Evolutionary conservation across 2,888 invertebrate species (phyloP).

Genomic region (Cantharis rufa): DNA sequence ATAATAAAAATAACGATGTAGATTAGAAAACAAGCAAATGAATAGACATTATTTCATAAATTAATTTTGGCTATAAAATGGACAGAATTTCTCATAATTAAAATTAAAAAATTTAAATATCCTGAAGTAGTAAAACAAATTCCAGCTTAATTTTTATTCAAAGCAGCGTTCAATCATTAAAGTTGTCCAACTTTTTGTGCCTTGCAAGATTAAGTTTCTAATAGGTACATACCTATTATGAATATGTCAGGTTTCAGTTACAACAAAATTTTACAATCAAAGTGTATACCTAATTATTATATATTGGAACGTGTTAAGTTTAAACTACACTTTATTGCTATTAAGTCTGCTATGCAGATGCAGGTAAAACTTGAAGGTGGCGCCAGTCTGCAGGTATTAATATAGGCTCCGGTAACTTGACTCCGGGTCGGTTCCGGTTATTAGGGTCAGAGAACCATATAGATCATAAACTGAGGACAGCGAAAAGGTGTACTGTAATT

Average conservation of each 20-base stretch:
- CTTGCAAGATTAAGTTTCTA: not conserved
- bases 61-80: not conserved
- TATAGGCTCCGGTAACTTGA: slow-evolving; percentile 36
- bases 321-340: slow-evolving; percentile 8
- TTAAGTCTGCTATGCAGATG: not conserved
- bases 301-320: not conserved
- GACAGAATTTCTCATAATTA: not conserved
- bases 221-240: not conserved
- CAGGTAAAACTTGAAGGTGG: slow-evolving; percentile 24
- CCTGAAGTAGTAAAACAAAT: not conserved
- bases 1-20: not conserved
- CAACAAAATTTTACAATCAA: not conserved
- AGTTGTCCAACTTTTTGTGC: not conserved
- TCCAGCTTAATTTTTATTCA: not conserved
- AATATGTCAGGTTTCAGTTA: not conserved
- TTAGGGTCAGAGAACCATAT: slow-evolving; percentile 46
- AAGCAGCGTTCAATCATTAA: not conserved
- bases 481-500: slow-evolving; percentile 45
- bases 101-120: not conserved
- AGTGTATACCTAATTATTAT: not conserved
- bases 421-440: slow-evolving; percentile 50
- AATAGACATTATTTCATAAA: not conserved
- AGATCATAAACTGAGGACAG: slow-evolving; percentile 46
- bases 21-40: not conserved
- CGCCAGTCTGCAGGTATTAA: slow-evolving; percentile 33